Percentiles rank a stretch among this genome's conserved stretches.
Conservation (phyloP, 1,140 invertebrate species). For the Rhopalosiphum maidis region DNA sequence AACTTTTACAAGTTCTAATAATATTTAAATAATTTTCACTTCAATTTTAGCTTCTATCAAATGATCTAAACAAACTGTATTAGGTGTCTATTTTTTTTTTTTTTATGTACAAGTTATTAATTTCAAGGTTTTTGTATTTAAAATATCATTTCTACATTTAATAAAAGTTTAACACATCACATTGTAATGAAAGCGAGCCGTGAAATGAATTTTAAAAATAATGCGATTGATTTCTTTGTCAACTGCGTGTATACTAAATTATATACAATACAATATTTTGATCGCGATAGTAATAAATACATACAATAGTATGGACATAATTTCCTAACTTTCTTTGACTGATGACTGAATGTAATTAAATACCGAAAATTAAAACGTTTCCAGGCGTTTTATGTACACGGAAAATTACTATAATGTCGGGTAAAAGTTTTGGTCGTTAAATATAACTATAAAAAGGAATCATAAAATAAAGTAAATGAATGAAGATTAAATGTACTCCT, state of each 20-base stretch:
- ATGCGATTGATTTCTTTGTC: not conserved
- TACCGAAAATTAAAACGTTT: not conserved
- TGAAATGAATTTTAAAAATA: not conserved
- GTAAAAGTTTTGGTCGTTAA: conserved; percentile 19
- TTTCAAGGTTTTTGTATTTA: not conserved
- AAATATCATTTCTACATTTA: not conserved
- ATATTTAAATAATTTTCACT: not conserved
- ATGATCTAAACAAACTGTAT: not conserved
- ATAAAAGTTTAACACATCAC: too few species aligned
- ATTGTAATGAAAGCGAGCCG: not conserved
- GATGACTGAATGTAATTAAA: not conserved
- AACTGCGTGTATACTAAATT: not conserved
- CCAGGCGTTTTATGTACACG: not conserved
- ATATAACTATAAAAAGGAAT: conserved; percentile 12
- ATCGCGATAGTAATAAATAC: not conserved
- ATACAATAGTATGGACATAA: not conserved
- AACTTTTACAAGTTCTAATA: not conserved
- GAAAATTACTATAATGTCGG: not conserved
- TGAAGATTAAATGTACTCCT: conserved; percentile 21
- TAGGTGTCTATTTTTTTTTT: not conserved
- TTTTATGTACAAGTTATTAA: not conserved
- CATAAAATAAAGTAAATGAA: conserved; percentile 26
- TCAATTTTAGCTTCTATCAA: not conserved
- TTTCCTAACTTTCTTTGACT: not conserved
- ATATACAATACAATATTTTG: not conserved